These are phyloP conservation scores for Mirza zaza DNA, from an alignment of 2,113 vertebrate species.

Conservation along the genomic window DNA sequence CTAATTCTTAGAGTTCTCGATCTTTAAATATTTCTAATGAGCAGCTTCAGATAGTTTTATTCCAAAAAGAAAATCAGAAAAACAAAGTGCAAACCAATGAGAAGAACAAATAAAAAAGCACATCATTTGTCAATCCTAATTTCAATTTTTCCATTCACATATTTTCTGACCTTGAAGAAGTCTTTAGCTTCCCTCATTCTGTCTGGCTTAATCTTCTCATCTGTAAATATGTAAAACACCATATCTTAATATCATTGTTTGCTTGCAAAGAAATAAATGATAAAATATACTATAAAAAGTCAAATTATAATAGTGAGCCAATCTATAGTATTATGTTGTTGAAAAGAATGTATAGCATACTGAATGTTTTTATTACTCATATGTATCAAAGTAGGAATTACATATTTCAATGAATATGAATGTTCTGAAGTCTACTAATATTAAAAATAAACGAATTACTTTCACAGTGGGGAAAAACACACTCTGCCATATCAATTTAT, in stretches of 20 bases:
- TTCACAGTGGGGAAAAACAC: background rate
- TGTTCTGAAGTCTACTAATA: background rate
- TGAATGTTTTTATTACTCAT: slow-evolving; percentile 2
- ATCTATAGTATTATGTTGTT: background rate
- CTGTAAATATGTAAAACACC: background rate
- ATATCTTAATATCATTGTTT: background rate
- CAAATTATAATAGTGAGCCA: background rate
- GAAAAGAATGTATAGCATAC: background rate
- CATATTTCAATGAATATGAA: slow-evolving; percentile 1
- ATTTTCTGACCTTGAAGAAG: background rate
- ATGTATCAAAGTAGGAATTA: slow-evolving; percentile 4
- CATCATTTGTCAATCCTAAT: background rate
- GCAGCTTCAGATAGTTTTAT: background rate
- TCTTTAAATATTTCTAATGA: background rate
- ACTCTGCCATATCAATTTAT: background rate
- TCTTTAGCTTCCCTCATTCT: background rate
- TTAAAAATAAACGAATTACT: background rate
- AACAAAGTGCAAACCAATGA: background rate
- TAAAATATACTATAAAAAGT: background rate
- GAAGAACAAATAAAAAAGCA: background rate
- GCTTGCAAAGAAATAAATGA: background rate
- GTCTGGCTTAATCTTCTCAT: background rate
- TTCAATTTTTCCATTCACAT: background rate
- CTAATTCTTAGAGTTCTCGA: background rate
- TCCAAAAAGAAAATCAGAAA: background rate